These are phyloP conservation scores for Epiblema foenella DNA, from an alignment of 2,888 invertebrate species.

Conservation along the genomic window DNA sequence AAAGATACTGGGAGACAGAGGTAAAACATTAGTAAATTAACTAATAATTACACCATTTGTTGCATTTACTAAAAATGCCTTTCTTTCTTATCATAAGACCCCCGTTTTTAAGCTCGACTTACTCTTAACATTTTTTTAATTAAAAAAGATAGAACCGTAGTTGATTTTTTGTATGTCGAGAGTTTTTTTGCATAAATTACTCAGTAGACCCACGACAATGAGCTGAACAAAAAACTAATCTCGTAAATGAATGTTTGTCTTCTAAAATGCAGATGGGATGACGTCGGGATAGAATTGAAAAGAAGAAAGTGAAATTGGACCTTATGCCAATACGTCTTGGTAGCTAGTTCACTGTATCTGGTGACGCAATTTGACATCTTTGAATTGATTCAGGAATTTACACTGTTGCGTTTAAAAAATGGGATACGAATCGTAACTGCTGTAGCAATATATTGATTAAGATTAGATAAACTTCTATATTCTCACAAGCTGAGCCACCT, in stretches of 20 bases:
- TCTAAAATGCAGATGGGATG: slow-evolving; percentile 18
- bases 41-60: too few species aligned
- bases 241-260: slow-evolving; percentile 36
- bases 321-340: not conserved
- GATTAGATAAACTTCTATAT: too few species aligned
- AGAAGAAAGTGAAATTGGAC: not conserved
- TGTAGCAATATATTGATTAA: not conserved
- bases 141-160: slow-evolving; percentile 32
- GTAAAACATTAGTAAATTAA: too few species aligned
- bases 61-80: too few species aligned
- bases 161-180: slow-evolving; percentile 31
- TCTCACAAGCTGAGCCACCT: too few species aligned
- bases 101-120: not conserved
- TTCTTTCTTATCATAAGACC: not conserved
- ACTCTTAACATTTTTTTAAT: slow-evolving; percentile 35
- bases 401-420: not conserved
- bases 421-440: not conserved
- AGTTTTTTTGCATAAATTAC: slow-evolving; percentile 44
- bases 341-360: not conserved
- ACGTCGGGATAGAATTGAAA: not conserved
- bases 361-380: not conserved
- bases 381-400: not conserved
- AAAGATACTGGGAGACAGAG: too few species aligned
- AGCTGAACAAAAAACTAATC: slow-evolving; percentile 38
- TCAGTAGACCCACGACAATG: slow-evolving; percentile 23